phyloP scores from a whole-genome alignment of 2,113 vertebrate genomes.

The Cryptotis parvus region DNA sequence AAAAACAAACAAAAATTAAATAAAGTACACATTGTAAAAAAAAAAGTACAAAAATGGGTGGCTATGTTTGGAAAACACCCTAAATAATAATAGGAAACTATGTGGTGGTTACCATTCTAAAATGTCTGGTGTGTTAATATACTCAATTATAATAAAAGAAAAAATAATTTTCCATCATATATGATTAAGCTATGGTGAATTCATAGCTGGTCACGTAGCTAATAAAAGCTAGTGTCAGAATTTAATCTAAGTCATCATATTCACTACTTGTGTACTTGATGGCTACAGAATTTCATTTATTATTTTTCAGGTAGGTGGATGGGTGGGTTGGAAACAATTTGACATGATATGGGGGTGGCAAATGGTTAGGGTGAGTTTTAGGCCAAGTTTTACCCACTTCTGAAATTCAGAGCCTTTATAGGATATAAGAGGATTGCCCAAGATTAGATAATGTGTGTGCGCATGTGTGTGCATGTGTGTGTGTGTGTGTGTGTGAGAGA shows the following conservation, averaged over 20 bases:
- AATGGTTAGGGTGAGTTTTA: background rate
- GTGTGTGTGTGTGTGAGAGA: background rate
- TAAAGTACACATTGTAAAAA: no score
- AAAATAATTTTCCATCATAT: background rate
- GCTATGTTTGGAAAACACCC: constrained; percentile 33
- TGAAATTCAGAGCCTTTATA: background rate
- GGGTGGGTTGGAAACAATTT: background rate
- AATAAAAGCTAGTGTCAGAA: background rate
- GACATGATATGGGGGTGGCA: no score
- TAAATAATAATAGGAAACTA: background rate
- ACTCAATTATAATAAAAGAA: background rate
- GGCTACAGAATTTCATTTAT: background rate
- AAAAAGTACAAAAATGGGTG: background rate
- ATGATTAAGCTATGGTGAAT: background rate
- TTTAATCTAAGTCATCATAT: background rate
- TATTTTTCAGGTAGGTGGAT: background rate
- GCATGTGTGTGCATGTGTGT: no score
- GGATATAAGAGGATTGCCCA: background rate
- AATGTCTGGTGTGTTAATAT: background rate
- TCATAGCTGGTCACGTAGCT: background rate
- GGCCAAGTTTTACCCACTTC: background rate
- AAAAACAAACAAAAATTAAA: no score
- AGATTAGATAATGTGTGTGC: no score
- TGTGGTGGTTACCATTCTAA: constrained; percentile 28
- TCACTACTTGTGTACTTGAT: background rate